Conservation (phyloP, 2,888 invertebrate genomes). For the Uloborus plumipes region DNA sequence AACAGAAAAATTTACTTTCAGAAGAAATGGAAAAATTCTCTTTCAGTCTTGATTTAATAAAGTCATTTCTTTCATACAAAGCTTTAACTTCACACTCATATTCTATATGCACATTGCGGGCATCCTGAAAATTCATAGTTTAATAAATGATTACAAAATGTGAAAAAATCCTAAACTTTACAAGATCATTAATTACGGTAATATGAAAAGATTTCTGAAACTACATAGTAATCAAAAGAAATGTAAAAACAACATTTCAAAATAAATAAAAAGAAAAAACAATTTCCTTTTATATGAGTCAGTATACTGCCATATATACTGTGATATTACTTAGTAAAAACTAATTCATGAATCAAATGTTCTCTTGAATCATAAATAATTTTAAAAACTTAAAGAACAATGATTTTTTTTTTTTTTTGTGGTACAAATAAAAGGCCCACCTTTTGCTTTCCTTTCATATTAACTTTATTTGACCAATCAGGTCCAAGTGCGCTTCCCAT, state of each 20-base stretch:
- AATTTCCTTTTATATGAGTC: not conserved
- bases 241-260: not conserved
- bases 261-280: not conserved
- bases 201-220: constrained; percentile 67
- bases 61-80: constrained; percentile 69
- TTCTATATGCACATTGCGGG: constrained; percentile 71
- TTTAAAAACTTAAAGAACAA: not conserved
- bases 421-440: constrained; percentile 62
- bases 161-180: constrained; percentile 7
- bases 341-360: not conserved
- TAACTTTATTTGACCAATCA: constrained; percentile 88
- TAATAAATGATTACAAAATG: no score
- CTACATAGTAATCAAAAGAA: not conserved
- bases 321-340: not conserved
- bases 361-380: no score
- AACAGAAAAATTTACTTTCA: constrained; percentile 18
- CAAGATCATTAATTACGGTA: constrained; percentile 24
- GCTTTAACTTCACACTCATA: constrained; percentile 71
- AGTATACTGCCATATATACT: no score
- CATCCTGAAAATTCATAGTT: constrained; percentile 62
- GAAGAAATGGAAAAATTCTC: constrained; percentile 3
- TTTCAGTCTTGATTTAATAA: constrained; percentile 41
- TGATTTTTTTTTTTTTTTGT: constrained; percentile 80
- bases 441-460: constrained; percentile 74
- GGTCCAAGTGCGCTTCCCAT: constrained; percentile 93